Base-by-base conservation (phyloP, 2,797 vertebrate genomes). In the Taenioides sp. region DNA sequence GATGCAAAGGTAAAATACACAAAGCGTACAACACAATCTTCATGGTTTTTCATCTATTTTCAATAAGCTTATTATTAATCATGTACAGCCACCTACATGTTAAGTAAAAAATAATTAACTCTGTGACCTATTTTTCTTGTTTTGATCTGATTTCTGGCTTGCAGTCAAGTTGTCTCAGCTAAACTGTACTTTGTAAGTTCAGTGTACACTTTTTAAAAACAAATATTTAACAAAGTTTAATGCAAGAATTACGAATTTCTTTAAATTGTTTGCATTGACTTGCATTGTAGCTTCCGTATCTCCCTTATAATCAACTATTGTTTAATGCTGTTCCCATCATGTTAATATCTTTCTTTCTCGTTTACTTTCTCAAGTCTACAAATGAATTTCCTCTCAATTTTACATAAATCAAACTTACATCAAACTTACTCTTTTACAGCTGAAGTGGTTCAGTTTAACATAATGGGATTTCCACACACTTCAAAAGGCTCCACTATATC, bases 241-340 rank as follows among this genome's bases (percentile, higher is more conserved):
- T 6, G 14, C 25, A 27, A 59, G 57, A 59, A 59, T 37, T 37
- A 37, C 7, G 10, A 59, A 5, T 16, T 7, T 18, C 57, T 59
- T 59, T 27, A 5, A 55, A 58, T 70, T 22, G 34, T 50, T 27
- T 50, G 23, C 12, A 49, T 27, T 50, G 43, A 11, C 1, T 49
- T 50, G 23, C 18, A 71, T 49, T 50, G 23, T 27, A 73, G 73
- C 76, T 67, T 66, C 3, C 12, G 16, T 67, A 54, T 75, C 61
- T 18, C 10, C 54, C 79, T 28, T 66, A 72, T 31, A 55, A 73
- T 72, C 55, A 61, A 25, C 74, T 55, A 82, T 74, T 76, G 73
- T 82, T 83, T 75, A 63, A 61, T 76, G 22, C 25, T 40, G 80
- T 88, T 75, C 64, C 78, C 73, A 34, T 82, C 73, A 67, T 70